Evolutionary conservation across 1,140 invertebrate genomes (phyloP).

Genomic region (Philotrypesis tridentata): DNA sequence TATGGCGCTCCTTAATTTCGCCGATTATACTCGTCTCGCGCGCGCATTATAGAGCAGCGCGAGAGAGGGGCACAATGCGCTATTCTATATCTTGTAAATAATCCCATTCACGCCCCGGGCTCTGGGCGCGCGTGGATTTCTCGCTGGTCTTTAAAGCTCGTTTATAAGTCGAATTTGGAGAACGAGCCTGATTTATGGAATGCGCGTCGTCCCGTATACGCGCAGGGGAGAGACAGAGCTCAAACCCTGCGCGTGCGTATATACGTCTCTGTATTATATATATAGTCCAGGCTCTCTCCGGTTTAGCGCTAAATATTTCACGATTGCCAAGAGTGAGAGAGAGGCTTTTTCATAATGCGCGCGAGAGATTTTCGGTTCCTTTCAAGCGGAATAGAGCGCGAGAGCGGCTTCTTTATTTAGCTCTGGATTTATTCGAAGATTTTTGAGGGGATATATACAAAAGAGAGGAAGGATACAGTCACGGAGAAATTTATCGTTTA

Average conservation of each 20-base stretch:
- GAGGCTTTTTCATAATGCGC: not conserved
- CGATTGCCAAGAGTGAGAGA: not conserved
- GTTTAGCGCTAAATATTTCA: conserved; percentile 41
- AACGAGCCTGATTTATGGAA: conserved; percentile 24
- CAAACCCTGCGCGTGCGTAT: too few species aligned
- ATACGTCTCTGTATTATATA: not conserved
- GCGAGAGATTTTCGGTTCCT: not conserved
- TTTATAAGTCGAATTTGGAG: not conserved
- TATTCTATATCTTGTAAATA: not conserved
- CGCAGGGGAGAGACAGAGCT: too few species aligned
- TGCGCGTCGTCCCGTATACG: too few species aligned
- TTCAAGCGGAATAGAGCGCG: not conserved
- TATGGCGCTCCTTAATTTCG: not conserved
- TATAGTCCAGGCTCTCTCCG: not conserved
- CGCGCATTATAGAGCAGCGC: too few species aligned
- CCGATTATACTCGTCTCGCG: conserved; percentile 23
- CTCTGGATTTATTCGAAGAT: not conserved
- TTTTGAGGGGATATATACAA: not conserved
- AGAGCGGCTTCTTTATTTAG: not conserved
- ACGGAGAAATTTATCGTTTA: not conserved
- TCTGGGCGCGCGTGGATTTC: not conserved
- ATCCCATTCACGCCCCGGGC: too few species aligned
- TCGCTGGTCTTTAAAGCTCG: conserved; percentile 11
- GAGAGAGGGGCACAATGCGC: not conserved
- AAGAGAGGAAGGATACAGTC: not conserved